These are phyloP conservation scores for Channa maculata DNA, from an alignment of 2,113 vertebrate species.

Conservation along the genomic window DNA sequence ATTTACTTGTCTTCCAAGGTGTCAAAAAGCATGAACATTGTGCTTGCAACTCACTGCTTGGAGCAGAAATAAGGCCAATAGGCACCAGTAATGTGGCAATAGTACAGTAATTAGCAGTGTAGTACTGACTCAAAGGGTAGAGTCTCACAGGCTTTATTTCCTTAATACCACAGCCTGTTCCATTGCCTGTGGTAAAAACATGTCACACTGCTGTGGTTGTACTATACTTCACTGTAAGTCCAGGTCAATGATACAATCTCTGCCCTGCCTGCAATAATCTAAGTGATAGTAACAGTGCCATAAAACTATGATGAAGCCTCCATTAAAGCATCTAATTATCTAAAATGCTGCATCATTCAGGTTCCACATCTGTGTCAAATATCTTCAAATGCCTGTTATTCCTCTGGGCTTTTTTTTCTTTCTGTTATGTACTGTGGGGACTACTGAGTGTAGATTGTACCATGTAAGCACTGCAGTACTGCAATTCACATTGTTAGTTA, in stretches of 20 bases:
- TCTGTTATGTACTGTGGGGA: background rate
- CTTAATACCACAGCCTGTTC: constrained; percentile 1
- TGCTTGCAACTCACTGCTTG: constrained; percentile 25
- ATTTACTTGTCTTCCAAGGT: constrained; percentile 60
- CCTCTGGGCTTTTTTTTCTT: too few relatives aligned
- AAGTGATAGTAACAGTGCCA: constrained; percentile 4
- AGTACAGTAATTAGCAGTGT: constrained; percentile 1
- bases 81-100: background rate
- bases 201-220: background rate
- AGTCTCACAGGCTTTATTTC: background rate
- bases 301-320: constrained; percentile 2
- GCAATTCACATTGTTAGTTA: too few relatives aligned
- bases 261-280: constrained; percentile 7
- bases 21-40: constrained; percentile 53
- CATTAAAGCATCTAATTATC: constrained; percentile 17
- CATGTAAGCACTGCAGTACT: background rate
- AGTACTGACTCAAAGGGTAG: background rate
- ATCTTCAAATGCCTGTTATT: background rate
- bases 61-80: constrained; percentile 31
- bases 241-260: constrained; percentile 29
- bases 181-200: background rate
- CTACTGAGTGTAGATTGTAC: background rate
- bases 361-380: constrained; percentile 20
- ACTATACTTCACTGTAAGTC: constrained; percentile 5
- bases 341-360: constrained; percentile 13